Base-by-base conservation (phyloP, 2,888 invertebrate species). In the Tiliacea citrago region DNA sequence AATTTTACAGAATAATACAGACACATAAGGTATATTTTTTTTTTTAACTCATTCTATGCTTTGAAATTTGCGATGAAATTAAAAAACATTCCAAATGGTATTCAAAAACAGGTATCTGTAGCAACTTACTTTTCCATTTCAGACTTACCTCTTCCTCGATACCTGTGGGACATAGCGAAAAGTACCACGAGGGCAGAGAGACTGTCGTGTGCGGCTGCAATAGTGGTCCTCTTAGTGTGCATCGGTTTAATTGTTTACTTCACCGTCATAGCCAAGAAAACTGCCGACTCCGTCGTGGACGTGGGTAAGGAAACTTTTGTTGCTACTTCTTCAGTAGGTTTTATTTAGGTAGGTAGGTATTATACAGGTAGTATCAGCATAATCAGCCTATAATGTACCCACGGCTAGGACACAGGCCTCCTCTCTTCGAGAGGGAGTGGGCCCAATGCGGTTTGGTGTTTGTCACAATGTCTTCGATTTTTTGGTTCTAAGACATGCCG, bases 121-220 rank as follows among this genome's bases (percentile, higher is more conserved):
- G 18, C 51, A 51, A 29, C 42, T 42, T 51, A 73, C 45, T 51
- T 42, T 80, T 70, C 58, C 57, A 61, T 93, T 93, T 16, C 93
- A 95, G 95, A 94, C 65, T 79, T 95, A 29, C 90, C 95, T 0
- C 85, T 94, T 13, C 91, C 89, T 6, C 85, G 85, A 60, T 96
- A 95, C 83, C 47, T 95, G 5, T 93, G 93, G 93, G 89, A 90
- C 55, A 80, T 94, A 9, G 79, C 92, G 2, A 93, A 92, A 82
- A 94, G 93, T 79, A 93, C 95, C 13, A 93, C 94, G 3, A 90
- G 86, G 35, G 92, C 92, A 0, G 96, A 96, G 83, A 86, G 95
- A n/a, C 51, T 94, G 29, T 91, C 92, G 10, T 95, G 95, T 77
- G 87, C 85, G 0, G 90, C 87, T 0, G 93, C 93, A 0, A 71